Base-by-base conservation (phyloP, 1,140 invertebrate species). In the Hypothenemus hampei region DNA sequence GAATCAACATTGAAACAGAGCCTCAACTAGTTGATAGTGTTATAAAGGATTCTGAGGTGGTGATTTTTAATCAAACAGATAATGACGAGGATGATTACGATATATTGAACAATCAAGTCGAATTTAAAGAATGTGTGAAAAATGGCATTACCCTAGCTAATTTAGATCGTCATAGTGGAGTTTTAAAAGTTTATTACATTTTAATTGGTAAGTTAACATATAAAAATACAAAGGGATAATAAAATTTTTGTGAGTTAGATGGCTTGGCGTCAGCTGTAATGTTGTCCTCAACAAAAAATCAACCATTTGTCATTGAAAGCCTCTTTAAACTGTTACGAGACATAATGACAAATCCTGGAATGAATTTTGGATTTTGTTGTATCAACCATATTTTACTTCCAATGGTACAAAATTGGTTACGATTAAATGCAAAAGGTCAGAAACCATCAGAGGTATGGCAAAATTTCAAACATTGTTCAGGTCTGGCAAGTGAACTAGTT, bases 381-480 rank as follows among this genome's bases (percentile, higher is more conserved):
- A 83, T 94, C 8, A 96, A 95, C 67, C 90, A 93, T 68, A 70
- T 95, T 31, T 71, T 96, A 1, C 73, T 97, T 46, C 91, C 92
- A 0, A 89, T 88, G 74, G 83, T 95, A 10, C 92, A 96, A 74
- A 84, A 85, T 59, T 95, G 92, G 92, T 69, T 94, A 37, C 76
- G 91, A 7, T 84, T 87, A 66, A 80, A 78, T 0, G 73, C 73
- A 3, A 79, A 79, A 60, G 6, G 13, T 8, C 78, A 82, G 51
- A 79, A 81, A 53, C 79, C 81, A 1, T 87, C 84, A 82, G 83
- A 86, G 60, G 80, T 82, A 84, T 58, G 85, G 85, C 81, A 87
- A 33, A 93, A 92, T 69, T 96, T 94, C 65, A 95, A 94, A 67
- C 91, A 95, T 65, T 94, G 89, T 64, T 93, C 89, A 68, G 92